Base-by-base conservation (phyloP, 2,888 invertebrate species). In the Carcina quercana region DNA sequence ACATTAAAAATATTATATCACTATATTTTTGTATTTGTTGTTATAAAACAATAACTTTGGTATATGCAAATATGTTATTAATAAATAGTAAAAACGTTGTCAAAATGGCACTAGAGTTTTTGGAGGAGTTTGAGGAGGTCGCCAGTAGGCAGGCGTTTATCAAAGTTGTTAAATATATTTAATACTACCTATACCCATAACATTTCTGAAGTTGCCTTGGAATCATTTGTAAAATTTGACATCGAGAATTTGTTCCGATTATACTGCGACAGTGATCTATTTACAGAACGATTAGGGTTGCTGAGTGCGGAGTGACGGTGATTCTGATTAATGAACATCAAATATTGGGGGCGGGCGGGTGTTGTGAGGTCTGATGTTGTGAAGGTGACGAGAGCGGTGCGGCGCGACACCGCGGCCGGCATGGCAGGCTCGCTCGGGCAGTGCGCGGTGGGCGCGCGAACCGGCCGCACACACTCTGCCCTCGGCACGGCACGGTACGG, bases 371-470 rank as follows among this genome's bases (percentile, higher is more conserved):
- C 25, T 26, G 15, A 31, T 49, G 53, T 53, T 53, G 58, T 44
- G 64, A 59, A 59, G 62, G 65, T 61, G 65, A 59, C 38, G 56
- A 45, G 32, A 28, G 15, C 25, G 34, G 31, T 29, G 39, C 32
- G 51, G 53, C 50, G 24, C 24, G 10, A 12, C 24, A 11, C 20
- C 20, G n/a, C 10, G 20, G n/a, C 10, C n/a, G 35, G 47, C 35
- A 35, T 38, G 43, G 38, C 39, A 38, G 32, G 44, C 37, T 41
- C 42, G 37, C 43, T 40, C 54, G 62, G 53, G 50, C 82, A 82
- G 82, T 80, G 75, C 67, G 68, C 71, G 68, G 56, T 69, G 68
- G 60, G 71, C 75, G 61, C 63, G 79, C 80, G 71, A 53, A 52
- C 63, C 49, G 72, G 57, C 60, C 74, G 70, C 78, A 74, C 70